Base-by-base conservation (phyloP, 2,888 invertebrate species). In the Archips xylosteana region DNA sequence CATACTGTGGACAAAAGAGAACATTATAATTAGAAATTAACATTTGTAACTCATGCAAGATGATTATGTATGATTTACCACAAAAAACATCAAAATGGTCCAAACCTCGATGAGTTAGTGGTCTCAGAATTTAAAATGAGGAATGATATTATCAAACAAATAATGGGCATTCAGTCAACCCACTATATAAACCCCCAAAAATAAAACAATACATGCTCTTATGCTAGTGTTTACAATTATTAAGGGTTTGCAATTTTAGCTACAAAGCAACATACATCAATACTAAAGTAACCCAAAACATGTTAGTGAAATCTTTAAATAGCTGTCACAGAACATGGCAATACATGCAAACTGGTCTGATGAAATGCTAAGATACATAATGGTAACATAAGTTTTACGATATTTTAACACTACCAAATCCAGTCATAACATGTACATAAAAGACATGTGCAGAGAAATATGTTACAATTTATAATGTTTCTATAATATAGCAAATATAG, bases 1-100 rank as follows among this genome's bases (percentile, higher is more conserved):
- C 87, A 81, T 89, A 82, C 95, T 95, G 86, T 71, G 91, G 91
- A 64, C 60, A 78, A 42, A 73, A 49, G 64, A 69, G 9, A 54
- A 15, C 42, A 61, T 23, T 32, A 39, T 47, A 34, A 23, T 23
- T 49, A 51, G 32, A 66, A 15, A 47, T 63, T 62, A 62, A 36
- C 2, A 32, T 32, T 54, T 54, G 13, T 54, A 23, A 62, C 36
- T 62, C 51, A 42, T 51, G 65, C 74, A 34, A 66, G 51, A 76
- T 61, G 62, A 47, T 34, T 8, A 60, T 60, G 42, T 8, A 60
- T 60, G 42, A 63, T 39, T 67, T 57, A 39, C 32, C 9, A 65
- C 39, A 34, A 45, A 42, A 63, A 64, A 49, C n/a, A 67, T 78
- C 76, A 80, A 85, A 83, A 89, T 85, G 83, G 84, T 83, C 84